Percentiles rank a stretch among this genome's conserved stretches.
Conservation (phyloP, 2,888 invertebrate species). For the Acrobasis consociella region DNA sequence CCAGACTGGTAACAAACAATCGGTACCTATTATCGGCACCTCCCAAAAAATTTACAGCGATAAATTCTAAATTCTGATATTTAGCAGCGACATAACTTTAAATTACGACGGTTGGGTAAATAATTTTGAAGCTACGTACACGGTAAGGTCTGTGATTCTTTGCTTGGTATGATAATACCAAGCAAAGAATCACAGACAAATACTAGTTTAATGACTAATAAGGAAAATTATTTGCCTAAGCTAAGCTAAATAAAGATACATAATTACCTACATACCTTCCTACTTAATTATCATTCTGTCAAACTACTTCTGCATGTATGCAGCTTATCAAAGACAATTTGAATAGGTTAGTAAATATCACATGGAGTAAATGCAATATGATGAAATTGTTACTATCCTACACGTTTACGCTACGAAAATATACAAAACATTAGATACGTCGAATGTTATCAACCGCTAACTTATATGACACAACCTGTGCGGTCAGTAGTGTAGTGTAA, state of each 20-base stretch:
- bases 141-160: too few species aligned
- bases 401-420: not conserved
- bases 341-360: not conserved
- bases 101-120: not conserved
- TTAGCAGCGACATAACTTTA: too few species aligned
- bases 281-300: not conserved
- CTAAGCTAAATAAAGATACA: too few species aligned
- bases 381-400: not conserved
- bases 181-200: not conserved
- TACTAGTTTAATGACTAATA: not conserved
- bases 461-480: not conserved
- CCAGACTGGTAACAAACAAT: not conserved
- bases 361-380: conserved; percentile 1
- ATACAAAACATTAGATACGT: not conserved
- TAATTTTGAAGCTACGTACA: not conserved
- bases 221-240: too few species aligned
- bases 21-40: not conserved
- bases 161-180: too few species aligned
- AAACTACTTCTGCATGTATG: not conserved
- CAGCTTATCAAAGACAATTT: not conserved
- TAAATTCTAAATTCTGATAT: not conserved
- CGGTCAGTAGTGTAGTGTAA: conserved; percentile 18
- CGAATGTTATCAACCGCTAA: not conserved
- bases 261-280: too few species aligned
- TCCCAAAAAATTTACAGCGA: not conserved